Base-by-base conservation (phyloP, 2,797 vertebrate species). In the Macrochelys suwanniensis region DNA sequence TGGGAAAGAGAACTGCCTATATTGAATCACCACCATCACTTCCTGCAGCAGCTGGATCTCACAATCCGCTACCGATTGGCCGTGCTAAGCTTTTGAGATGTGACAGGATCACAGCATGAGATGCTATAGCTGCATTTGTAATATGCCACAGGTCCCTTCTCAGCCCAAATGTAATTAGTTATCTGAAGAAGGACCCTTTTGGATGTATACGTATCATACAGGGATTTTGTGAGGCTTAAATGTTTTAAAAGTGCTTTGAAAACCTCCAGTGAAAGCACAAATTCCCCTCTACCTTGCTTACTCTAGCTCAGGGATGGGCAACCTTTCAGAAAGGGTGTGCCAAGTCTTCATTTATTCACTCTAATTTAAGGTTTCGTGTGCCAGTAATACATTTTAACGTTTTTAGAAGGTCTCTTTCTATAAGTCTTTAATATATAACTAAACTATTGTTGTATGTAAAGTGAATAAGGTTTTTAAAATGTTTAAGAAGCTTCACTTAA, bases 1-100 rank as follows among this genome's bases (percentile, higher is more conserved):
- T 1, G 2, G 53, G 13, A 81, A 50, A 33, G 12, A 6, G 56
- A 11, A 37, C 3, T 0, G 10, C 3, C 71, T 42, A 42, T 21
- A 68, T 28, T 47, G 45, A 76, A 76, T 47, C 45, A 13, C 42
- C 71, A 4, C 25, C 42, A 47, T n/a, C 8, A 0, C 6, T 47
- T 37, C 42, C 28, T 28, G 10, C 26, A 47, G 79, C 51, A 56
- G 37, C 51, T 21, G 5, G 47, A 47, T n/a, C 8, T n/a, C 5
- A 33, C 9, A 11, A 21, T 54, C 79, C 26, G 23, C 37, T 6
- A 25, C 5, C 11, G 12, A 28, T 47, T 26, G 71, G 42, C 68
- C n/a, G 5, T 25, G 23, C 23, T 76, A 47, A 76, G 71, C 71
- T 76, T 37, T 37, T 45, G 71, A 47, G 74, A 28, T 49, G 26